Conservation (phyloP, 2,888 invertebrate species). For the Rugalucina vietnamica region DNA sequence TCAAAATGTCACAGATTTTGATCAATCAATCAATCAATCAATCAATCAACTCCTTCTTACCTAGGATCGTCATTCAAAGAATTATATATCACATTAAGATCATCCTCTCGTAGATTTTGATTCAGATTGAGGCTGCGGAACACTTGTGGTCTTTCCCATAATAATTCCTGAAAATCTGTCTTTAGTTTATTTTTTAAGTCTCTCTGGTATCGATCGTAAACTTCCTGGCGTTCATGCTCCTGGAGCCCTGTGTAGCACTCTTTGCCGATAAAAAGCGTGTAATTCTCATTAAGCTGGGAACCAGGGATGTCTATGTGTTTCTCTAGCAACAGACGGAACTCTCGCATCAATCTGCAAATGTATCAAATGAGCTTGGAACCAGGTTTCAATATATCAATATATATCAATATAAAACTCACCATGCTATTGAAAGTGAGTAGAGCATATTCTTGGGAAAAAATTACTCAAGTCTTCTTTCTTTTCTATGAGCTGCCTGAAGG, state of each 20-base stretch:
- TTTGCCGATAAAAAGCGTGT: slow-evolving; percentile 94
- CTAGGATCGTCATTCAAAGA: slow-evolving; percentile 65
- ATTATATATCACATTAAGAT: slow-evolving; percentile 88
- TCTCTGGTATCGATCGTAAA: slow-evolving; percentile 96
- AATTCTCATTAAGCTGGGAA: slow-evolving; percentile 94
- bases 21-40: too few relatives aligned
- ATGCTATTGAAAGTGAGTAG: too few relatives aligned
- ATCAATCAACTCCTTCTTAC: too few relatives aligned
- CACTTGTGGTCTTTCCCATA: slow-evolving; percentile 95
- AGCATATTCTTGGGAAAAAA: too few relatives aligned
- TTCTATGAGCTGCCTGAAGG: slow-evolving; percentile 95
- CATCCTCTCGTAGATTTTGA: slow-evolving; percentile 96
- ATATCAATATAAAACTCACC: too few relatives aligned
- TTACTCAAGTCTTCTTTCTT: slow-evolving; percentile 93
- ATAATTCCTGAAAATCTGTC: slow-evolving; percentile 95
- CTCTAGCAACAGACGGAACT: slow-evolving; percentile 96
- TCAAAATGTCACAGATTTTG: too few relatives aligned
- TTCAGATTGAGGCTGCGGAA: slow-evolving; percentile 96
- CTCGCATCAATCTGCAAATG: slow-evolving; percentile 92
- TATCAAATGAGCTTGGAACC: background rate
- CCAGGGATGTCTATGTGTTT: slow-evolving; percentile 89
- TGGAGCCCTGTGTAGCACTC: slow-evolving; percentile 97
- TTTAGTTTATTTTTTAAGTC: slow-evolving; percentile 89
- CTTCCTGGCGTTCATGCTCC: slow-evolving; percentile 94
- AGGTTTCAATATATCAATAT: background rate